Evolutionary conservation across 2,888 invertebrate genomes (phyloP).

Genomic region (Galerucella calmariensis): DNA sequence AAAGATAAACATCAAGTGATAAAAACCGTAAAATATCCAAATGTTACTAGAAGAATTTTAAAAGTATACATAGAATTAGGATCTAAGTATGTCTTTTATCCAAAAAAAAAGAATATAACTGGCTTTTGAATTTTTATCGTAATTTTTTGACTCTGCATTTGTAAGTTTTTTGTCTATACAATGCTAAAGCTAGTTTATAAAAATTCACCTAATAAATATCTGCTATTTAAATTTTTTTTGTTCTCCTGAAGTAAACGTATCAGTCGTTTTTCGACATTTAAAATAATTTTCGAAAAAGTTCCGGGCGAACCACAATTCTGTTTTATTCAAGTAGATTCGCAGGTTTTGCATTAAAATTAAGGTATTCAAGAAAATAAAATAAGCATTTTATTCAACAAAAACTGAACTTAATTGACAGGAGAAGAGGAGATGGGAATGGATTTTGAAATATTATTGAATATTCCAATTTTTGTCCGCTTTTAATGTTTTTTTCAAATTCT

Average conservation of each 20-base stretch:
- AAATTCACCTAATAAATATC: slow-evolving; percentile 19
- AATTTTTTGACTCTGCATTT: background rate
- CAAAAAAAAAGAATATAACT: background rate
- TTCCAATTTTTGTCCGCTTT: no score
- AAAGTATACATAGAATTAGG: no score
- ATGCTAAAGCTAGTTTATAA: slow-evolving; percentile 11
- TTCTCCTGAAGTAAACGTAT: background rate
- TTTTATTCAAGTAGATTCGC: background rate
- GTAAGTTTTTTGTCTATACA: slow-evolving; percentile 2
- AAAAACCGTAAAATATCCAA: no score
- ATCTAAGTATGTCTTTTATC: no score
- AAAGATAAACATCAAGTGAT: background rate
- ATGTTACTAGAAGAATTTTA: no score
- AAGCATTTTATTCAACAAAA: no score
- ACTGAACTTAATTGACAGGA: no score
- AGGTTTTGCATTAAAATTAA: background rate
- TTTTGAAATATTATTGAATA: no score
- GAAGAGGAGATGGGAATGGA: no score
- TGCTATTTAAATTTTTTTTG: background rate
- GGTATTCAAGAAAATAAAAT: no score
- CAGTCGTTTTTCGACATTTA: background rate
- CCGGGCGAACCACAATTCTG: slow-evolving; percentile 5
- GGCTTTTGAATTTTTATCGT: background rate
- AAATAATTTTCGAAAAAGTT: slow-evolving; percentile 10
- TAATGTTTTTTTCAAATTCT: no score